Percentiles rank a stretch among this genome's conserved stretches.
phyloP scores from a whole-genome alignment of 2,888 invertebrate genomes.

The Erebia epiphron region DNA sequence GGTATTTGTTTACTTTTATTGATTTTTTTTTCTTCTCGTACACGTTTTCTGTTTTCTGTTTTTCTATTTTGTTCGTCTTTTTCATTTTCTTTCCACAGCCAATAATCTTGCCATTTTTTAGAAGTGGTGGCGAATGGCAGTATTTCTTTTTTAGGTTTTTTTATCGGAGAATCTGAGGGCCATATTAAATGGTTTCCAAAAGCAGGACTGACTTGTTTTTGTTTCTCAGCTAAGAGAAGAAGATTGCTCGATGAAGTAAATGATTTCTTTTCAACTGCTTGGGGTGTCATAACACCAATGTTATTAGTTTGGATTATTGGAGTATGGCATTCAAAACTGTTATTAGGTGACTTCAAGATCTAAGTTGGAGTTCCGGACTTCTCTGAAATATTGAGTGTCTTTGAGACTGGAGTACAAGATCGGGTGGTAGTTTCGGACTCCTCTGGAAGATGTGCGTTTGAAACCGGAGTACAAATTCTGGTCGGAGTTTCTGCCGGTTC shows the following conservation, averaged over 20 bases:
- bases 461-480: conserved; percentile 14
- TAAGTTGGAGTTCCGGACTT: no score
- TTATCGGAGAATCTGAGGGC: no score
- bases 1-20: no score
- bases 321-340: conserved; percentile 13
- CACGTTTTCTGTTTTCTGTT: no score
- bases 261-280: no score
- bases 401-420: conserved; percentile 2
- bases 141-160: no score
- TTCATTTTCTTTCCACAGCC: no score
- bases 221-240: conserved; percentile 15
- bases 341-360: conserved; percentile 6
- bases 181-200: neutral
- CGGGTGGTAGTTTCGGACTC: conserved; percentile 6
- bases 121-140: no score
- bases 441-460: conserved; percentile 16
- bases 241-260: conserved; percentile 12
- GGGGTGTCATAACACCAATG: no score
- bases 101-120: no score
- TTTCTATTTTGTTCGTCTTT: no score
- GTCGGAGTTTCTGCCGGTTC: conserved; percentile 13
- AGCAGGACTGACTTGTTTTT: conserved; percentile 13
- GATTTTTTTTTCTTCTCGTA: no score
- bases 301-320: neutral
- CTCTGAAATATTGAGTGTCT: neutral